Evolutionary conservation across 2,113 vertebrate genomes (phyloP).

Genomic region (Phainopepla nitens): DNA sequence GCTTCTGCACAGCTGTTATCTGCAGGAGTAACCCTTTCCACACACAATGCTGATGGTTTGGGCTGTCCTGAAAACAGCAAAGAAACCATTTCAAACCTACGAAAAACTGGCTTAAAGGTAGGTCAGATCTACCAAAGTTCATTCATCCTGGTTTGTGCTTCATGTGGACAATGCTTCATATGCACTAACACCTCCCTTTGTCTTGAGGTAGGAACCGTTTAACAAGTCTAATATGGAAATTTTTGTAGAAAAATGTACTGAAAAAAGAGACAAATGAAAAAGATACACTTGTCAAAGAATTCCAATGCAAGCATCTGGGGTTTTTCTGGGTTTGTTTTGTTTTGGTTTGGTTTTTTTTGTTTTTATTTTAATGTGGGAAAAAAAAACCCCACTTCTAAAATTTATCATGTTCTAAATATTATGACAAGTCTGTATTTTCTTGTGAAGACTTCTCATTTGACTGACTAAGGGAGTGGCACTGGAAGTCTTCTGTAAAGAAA

Average conservation of each 20-base stretch:
- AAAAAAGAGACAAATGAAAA: neutral
- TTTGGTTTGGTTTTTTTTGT: too few species aligned
- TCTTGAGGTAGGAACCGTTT: neutral
- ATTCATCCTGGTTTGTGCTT: neutral
- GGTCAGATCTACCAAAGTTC: neutral
- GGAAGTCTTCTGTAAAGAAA: neutral
- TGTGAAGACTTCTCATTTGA: neutral
- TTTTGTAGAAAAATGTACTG: neutral
- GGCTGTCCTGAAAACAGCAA: neutral
- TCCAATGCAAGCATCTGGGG: neutral
- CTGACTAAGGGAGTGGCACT: neutral
- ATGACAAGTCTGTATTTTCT: neutral
- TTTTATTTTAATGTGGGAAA: neutral
- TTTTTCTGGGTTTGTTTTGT: neutral
- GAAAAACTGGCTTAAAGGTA: neutral
- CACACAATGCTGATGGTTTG: neutral
- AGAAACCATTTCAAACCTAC: neutral
- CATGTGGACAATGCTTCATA: neutral
- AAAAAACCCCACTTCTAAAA: neutral
- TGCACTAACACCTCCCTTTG: neutral
- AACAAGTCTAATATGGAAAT: neutral
- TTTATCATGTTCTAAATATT: neutral
- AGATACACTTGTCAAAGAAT: neutral
- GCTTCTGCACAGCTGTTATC: neutral
- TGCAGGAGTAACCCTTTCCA: neutral